Base-by-base conservation (phyloP, 1,140 invertebrate genomes). In the Heterodera carotae region DNA sequence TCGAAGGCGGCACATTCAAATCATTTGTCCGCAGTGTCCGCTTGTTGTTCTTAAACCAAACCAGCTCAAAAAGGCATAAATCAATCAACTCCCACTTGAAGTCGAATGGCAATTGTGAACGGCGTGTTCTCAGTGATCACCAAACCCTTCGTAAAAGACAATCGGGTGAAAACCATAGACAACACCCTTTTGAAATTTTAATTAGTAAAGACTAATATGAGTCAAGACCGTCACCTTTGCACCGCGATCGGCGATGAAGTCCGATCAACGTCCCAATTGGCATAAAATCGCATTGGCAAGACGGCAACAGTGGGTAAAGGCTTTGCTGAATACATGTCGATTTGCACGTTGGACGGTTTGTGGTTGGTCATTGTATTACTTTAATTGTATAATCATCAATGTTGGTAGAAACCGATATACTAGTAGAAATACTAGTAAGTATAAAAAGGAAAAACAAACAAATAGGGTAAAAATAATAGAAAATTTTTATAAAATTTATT, bases 241-340 rank as follows among this genome's bases (percentile, higher is more conserved):
- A 81, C 76, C 36, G 70, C 71, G 43, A 66, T 80, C 31, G 79
- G 64, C 22, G 72, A 74, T 8, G 79, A 80, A 15, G 82, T 77
- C 33, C 80, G 64, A 71, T 82, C 69, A 10, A 81, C 69, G 67
- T 81, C 74, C 80, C 69, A 84, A 75, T 83, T 83, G 10, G 82
- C 82, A 34, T 84, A 83, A 64, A 83, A 75, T 5, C 83, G 75
- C 82, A 83, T 83, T 48, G 82, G 75, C 48, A 83, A 75, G 56
- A 83, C 81, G 27, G 62, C 29, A 25, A 34, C 25, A 6, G 62
- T 7, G 29, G 62, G 7, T 29, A 27, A 31, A 15, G 27, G 62
- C 29, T 66, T 66, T 25, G 27, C 48, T 5, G 48, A 18, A 4
- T 56, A 5, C 48, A 56, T 56, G 5, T 22, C 48, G 15, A 56